Percentiles rank a stretch among this genome's conserved stretches.
Conservation (phyloP, 2,888 invertebrate species). For the Aleiodes alternator region DNA sequence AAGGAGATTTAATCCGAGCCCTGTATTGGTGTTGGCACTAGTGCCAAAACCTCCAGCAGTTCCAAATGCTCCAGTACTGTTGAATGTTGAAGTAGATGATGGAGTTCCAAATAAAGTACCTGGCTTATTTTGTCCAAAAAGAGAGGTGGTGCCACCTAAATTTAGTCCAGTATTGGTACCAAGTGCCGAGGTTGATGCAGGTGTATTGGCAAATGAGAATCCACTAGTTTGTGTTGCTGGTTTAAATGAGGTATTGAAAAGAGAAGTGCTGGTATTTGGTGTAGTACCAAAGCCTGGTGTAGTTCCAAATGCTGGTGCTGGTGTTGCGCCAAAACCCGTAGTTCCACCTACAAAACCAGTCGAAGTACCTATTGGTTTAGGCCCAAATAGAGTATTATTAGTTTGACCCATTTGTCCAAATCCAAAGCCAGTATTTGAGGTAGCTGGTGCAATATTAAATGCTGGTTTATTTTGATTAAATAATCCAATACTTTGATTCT, state of each 20-base stretch:
- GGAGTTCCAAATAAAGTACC: conserved; percentile 78
- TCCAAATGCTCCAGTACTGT: conserved; percentile 71
- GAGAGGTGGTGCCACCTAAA: conserved; percentile 63
- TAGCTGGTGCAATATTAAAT: conserved; percentile 69
- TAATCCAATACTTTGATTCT: conserved; percentile 73
- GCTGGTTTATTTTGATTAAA: conserved; percentile 75
- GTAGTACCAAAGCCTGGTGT: conserved; percentile 69
- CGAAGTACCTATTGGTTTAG: conserved; percentile 75
- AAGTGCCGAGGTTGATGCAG: conserved; percentile 67
- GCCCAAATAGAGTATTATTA: conserved; percentile 75
- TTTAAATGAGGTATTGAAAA: conserved; percentile 76
- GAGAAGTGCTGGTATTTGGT: conserved; percentile 68
- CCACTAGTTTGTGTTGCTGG: conserved; percentile 71
- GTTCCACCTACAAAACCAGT: conserved; percentile 74
- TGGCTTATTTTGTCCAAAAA: conserved; percentile 75
- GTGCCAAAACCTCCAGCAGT: conserved; percentile 74
- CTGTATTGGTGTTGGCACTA: conserved; percentile 59
- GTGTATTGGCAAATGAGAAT: conserved; percentile 71
- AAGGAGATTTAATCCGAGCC: conserved; percentile 65
- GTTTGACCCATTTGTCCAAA: conserved; percentile 71
- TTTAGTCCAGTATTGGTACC: conserved; percentile 74
- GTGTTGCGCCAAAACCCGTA: conserved; percentile 62
- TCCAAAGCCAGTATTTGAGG: conserved; percentile 74
- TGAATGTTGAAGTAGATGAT: conserved; percentile 75
- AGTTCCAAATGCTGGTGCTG: conserved; percentile 62